Evolutionary conservation across 2,113 vertebrate species (phyloP).

Genomic region (Calidris pugnax): DNA sequence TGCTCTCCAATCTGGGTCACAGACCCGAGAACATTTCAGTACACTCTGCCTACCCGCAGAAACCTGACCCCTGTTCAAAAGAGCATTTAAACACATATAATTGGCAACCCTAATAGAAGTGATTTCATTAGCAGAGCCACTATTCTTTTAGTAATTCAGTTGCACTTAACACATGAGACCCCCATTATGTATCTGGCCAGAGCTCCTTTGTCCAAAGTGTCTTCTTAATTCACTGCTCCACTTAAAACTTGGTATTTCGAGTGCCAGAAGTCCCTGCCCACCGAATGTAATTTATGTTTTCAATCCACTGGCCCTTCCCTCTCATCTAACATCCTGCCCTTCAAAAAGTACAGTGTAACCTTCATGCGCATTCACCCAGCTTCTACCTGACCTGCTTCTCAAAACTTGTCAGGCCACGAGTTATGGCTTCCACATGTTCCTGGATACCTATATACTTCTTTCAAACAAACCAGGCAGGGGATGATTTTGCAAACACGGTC

Average conservation of each 20-base stretch:
- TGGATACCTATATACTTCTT: not conserved
- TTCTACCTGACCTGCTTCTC: not conserved
- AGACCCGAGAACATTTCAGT: not conserved
- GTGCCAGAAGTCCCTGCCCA: not conserved
- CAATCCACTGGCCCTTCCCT: not conserved
- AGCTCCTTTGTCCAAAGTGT: not conserved
- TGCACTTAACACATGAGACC: not conserved
- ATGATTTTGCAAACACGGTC: not conserved
- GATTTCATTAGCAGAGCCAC: not conserved
- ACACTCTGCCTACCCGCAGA: not conserved
- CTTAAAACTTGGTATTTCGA: not conserved
- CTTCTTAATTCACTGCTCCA: not conserved
- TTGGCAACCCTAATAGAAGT: not conserved
- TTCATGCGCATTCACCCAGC: not conserved
- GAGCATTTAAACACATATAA: not conserved
- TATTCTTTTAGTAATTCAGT: not conserved
- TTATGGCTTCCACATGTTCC: accelerated
- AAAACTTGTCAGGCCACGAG: not conserved
- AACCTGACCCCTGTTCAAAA: not conserved
- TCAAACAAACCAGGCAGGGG: not conserved
- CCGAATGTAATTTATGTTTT: not conserved
- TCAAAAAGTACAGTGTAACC: not conserved
- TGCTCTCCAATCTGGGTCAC: not conserved
- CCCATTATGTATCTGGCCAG: not conserved
- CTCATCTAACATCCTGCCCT: not conserved